Evolutionary conservation across 1,140 invertebrate genomes (phyloP).

Genomic region (Epicauta chinensis): DNA sequence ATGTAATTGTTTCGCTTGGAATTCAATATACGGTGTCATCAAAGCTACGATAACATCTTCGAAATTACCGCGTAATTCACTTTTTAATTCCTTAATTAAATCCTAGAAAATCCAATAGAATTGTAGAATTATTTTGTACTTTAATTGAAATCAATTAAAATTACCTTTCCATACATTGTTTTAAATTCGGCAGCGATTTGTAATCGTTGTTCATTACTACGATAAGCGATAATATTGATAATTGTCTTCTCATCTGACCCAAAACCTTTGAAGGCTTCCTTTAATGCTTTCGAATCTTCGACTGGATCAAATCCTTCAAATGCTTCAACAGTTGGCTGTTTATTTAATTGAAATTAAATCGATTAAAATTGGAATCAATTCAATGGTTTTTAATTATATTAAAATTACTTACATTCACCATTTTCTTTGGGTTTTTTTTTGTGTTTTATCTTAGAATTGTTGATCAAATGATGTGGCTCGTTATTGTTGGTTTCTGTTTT

Average conservation of each 20-base stretch:
- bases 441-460: no score
- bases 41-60: constrained; percentile 81
- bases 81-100: constrained; percentile 82
- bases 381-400: no score
- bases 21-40: constrained; percentile 80
- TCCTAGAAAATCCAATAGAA: constrained; percentile 55
- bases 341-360: no score
- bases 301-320: constrained; percentile 58
- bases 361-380: no score
- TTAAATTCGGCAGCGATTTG: constrained; percentile 69
- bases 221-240: constrained; percentile 68
- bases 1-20: constrained; percentile 81
- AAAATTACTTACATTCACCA: no score
- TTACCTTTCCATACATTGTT: constrained; percentile 75
- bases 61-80: constrained; percentile 85
- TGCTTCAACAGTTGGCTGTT: constrained; percentile 57
- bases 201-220: constrained; percentile 68
- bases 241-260: constrained; percentile 80
- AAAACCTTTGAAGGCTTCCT: constrained; percentile 82
- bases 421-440: no score
- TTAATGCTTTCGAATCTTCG: constrained; percentile 69
- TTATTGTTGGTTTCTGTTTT: no score
- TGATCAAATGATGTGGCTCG: no score
- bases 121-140: neutral
- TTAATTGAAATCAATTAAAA: constrained; percentile 10